These are phyloP conservation scores for Mamestra brassicae DNA, from an alignment of 2,888 invertebrate species.

Conservation along the genomic window DNA sequence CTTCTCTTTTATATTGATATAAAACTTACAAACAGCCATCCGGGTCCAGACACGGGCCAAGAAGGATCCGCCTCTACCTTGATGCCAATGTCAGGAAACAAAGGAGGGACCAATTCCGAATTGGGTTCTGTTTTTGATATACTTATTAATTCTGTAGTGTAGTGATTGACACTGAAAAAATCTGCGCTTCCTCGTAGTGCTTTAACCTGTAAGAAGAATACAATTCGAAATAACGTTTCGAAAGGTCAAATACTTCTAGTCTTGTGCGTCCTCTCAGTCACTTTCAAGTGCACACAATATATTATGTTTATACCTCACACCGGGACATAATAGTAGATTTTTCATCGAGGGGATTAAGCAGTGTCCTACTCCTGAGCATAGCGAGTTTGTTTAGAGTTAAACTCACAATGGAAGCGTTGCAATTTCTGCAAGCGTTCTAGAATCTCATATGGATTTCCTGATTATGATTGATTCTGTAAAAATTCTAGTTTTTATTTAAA, in stretches of 20 bases:
- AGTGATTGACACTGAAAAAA: slow-evolving; percentile 92
- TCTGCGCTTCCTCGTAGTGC: slow-evolving; percentile 86
- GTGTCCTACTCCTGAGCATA: no score
- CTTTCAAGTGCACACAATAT: background rate
- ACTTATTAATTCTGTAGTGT: slow-evolving; percentile 85
- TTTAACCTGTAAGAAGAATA: slow-evolving; percentile 75
- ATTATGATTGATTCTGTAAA: no score
- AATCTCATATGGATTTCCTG: no score
- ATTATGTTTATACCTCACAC: background rate
- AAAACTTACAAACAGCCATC: slow-evolving; percentile 82
- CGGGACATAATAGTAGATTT: background rate
- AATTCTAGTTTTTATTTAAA: no score
- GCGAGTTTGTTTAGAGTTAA: no score
- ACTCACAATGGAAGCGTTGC: no score
- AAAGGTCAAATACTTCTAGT: background rate
- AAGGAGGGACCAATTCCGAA: slow-evolving; percentile 77
- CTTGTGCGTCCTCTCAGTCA: no score
- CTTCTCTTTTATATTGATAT: background rate
- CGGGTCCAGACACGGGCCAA: slow-evolving; percentile 83
- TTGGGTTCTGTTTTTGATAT: slow-evolving; percentile 75
- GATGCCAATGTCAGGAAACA: slow-evolving; percentile 83
- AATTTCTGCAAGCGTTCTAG: no score
- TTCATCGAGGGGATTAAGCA: no score
- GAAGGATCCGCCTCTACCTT: slow-evolving; percentile 76
- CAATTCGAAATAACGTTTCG: no score